These are phyloP conservation scores for Eristalis tenax DNA, from an alignment of 2,888 invertebrate species.

Conservation along the genomic window DNA sequence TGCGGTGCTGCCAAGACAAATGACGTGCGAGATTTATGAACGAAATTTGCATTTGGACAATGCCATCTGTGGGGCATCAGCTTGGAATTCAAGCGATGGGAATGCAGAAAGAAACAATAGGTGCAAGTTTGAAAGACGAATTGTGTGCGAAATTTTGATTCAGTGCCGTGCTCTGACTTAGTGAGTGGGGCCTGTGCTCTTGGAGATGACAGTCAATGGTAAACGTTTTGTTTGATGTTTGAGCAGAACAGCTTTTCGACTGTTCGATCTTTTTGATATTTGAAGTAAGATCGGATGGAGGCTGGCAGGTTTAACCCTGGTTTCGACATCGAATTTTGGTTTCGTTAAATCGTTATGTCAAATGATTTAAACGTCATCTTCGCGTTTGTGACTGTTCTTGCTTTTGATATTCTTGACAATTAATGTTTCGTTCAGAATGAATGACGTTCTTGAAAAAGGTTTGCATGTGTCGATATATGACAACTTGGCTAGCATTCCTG, in stretches of 20 bases:
- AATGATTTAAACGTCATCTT: too few relatives aligned
- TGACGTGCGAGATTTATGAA: constrained; percentile 57
- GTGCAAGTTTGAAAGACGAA: background rate
- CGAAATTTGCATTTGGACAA: constrained; percentile 40
- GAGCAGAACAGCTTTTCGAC: too few relatives aligned
- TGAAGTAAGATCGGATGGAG: background rate
- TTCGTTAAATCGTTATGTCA: background rate
- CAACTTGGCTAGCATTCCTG: too few relatives aligned
- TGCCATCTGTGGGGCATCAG: constrained; percentile 9
- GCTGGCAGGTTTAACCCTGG: background rate
- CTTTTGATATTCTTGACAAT: too few relatives aligned
- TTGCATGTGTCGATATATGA: too few relatives aligned
- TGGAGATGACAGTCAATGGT: background rate
- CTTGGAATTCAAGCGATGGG: background rate
- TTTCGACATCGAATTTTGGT: background rate
- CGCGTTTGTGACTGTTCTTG: too few relatives aligned
- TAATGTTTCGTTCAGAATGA: too few relatives aligned
- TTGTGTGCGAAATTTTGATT: constrained; percentile 1
- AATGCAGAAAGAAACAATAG: background rate
- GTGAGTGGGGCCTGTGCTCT: background rate
- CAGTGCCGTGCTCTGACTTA: background rate
- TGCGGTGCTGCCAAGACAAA: constrained; percentile 26
- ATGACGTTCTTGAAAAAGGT: too few relatives aligned
- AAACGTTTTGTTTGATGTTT: background rate
- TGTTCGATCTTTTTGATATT: background rate